Evolutionary conservation across 2,113 vertebrate genomes (phyloP), one percentile per base, ranked within the genome.

Genomic region (Macquaria australasica): DNA sequence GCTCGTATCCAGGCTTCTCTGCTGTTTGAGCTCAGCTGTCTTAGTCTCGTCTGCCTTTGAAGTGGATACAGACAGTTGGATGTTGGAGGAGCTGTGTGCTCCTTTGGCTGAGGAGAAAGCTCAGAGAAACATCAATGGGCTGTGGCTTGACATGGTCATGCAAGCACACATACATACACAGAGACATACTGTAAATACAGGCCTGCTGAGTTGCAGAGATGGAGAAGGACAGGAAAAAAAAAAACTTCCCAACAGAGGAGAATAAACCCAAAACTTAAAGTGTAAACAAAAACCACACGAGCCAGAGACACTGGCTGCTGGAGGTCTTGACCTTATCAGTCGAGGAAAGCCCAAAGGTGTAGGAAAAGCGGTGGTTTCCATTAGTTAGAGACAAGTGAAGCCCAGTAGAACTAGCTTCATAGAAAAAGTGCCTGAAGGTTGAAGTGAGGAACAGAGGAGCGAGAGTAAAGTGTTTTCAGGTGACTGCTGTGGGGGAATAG

Each of bases 211-310:
- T 45, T 85, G 81, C 73, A 79, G 31, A 18, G 79, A 81, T 56
- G 39, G 51, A 73, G 60, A 10, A 64, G 50, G 43, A 73, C 16
- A 39, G 34, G 1, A 41, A 43, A 70, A 34, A 50, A 31, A 31
- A 31, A 72, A 76, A 39, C 48, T 59, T 77, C 71, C 72, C 56
- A 77, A 41, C 59, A 39, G 77, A 73, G 78, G 28, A 64, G 73
- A 85, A 73, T 37, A 85, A 85, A 77, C 53, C 77, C 34, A 41
- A 85, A 87, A 82, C 76, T 86, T 50, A 11, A 10, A 73, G 71
- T 28, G 78, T 87, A 92, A 92, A 91, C 91, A 94, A 91, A 92
- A 90, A 84, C 76, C 66, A 41, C 88, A 82, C 12, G 55, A 88
- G 79, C 73, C 71, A 55, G 58, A 68, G 78, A 82, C 64, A 34